Evolutionary conservation across 2,888 invertebrate genomes (phyloP).

Genomic region (Drosophila bunnanda): DNA sequence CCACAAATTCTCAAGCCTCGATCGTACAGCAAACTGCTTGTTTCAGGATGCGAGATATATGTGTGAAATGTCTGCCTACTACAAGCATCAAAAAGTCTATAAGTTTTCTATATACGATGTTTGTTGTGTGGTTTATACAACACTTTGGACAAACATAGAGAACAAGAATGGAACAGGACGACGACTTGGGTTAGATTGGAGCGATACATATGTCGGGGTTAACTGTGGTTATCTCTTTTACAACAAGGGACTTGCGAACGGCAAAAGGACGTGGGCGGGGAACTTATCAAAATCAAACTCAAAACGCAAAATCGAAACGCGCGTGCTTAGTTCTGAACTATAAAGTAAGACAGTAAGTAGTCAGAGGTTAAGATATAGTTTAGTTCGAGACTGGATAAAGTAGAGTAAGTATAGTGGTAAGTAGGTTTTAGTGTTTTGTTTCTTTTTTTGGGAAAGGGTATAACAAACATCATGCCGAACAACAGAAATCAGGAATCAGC

Average conservation of each 20-base stretch:
- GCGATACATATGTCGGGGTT: conserved; percentile 20
- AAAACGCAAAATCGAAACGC: conserved; percentile 48
- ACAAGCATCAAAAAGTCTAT: not conserved
- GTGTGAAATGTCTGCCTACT: conserved; percentile 19
- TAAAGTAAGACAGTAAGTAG: conserved; percentile 22
- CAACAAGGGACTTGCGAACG: conserved; percentile 21
- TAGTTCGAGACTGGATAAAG: conserved; percentile 18
- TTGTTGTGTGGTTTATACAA: conserved; percentile 43
- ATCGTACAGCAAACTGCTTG: conserved; percentile 34
- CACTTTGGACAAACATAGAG: conserved; percentile 43
- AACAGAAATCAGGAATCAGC: conserved; percentile 35
- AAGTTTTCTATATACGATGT: conserved; percentile 11
- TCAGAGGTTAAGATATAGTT: conserved; percentile 27
- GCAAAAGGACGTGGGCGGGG: conserved; percentile 15
- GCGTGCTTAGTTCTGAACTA: conserved; percentile 52
- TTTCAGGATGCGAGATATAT: not conserved
- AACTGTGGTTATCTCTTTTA: conserved; percentile 39
- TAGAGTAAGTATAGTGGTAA: conserved; percentile 12
- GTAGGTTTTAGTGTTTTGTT: conserved; percentile 35
- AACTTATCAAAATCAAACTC: conserved; percentile 32
- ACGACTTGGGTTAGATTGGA: conserved; percentile 34
- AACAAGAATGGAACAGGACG: conserved; percentile 8
- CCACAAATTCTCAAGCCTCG: conserved; percentile 24
- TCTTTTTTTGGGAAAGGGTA: conserved; percentile 1
- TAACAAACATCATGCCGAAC: conserved; percentile 45